A percentile compares a stretch with the other conserved stretches of the same genome.
phyloP scores from a whole-genome alignment of 2,113 vertebrate species.

The Eurystomus gularis region DNA sequence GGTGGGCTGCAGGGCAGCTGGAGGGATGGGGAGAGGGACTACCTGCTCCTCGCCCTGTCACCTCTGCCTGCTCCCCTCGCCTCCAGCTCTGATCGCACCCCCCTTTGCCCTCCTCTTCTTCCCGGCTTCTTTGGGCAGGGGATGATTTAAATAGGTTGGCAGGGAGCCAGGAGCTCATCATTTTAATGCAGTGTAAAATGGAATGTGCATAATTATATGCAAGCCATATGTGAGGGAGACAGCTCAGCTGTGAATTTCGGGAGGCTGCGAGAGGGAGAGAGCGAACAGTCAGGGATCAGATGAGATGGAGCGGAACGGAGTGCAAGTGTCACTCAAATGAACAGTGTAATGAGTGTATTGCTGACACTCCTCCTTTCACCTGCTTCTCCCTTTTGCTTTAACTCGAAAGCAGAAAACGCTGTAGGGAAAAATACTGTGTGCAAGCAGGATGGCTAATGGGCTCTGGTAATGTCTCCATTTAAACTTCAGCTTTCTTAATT shows the following conservation, averaged over 20 bases:
- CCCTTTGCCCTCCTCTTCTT: constrained; percentile 75
- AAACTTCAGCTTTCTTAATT: constrained; percentile 78
- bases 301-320: constrained; percentile 74
- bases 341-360: constrained; percentile 79
- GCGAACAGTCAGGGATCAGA: constrained; percentile 76
- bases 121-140: constrained; percentile 73
- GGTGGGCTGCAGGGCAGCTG: background rate
- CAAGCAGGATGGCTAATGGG: constrained; percentile 72
- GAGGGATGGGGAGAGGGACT: rapidly evolving
- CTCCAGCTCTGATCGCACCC: background rate
- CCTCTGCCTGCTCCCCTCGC: background rate
- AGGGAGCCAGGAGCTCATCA: constrained; percentile 88
- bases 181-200: constrained; percentile 90
- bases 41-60: background rate
- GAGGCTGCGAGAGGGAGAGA: constrained; percentile 74
- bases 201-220: constrained; percentile 92
- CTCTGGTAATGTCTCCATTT: constrained; percentile 77
- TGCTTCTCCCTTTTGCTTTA: constrained; percentile 70
- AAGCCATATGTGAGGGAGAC: constrained; percentile 85
- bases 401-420: constrained; percentile 59
- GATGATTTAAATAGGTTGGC: constrained; percentile 92
- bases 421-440: constrained; percentile 55
- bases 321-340: constrained; percentile 80
- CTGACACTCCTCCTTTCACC: constrained; percentile 78
- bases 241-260: constrained; percentile 83